Base-by-base conservation (phyloP, 2,888 invertebrate species). In the Nephrotoma flavescens region DNA sequence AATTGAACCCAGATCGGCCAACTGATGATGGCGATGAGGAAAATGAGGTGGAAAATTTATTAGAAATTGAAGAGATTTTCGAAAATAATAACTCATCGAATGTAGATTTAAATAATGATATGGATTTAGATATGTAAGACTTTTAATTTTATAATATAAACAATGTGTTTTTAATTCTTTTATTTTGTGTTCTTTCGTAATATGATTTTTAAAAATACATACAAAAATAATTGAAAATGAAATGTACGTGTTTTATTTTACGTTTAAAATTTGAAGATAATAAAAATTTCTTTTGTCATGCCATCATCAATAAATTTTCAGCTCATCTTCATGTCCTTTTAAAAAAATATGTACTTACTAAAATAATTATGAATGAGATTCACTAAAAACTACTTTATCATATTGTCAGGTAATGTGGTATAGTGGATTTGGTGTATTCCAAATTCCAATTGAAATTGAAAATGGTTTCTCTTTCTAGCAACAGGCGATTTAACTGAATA, bases 91-190 rank as follows among this genome's bases (percentile, higher is more conserved):
- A 89, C 86, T 87, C 89, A 87, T 91, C 89, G 88, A 92, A 91
- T 89, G 91, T 92, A 88, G 92, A 92, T 89, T 91, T 91, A 87
- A 92, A 92, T 88, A 90, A 90, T 88, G 89, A 89, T 52, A 90
- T 91, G 89, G 92, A 92, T 89, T 90, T 91, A 87, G 92, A 91
- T 88, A 88, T 90, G 88, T 90, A 90, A 88, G 89, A 87, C 86
- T 87, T 71, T 86, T 19, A 86, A 86, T 41, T 57, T 52, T 41
- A 41, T 42, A 7, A 11, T 41, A 31, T 31, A 31, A 86, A 5
- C 19, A 42, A 44, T 85, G 31, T 84, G 41, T 86, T 86, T 41
- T 85, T 41, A 85, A 85, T n/a, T 9, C 12, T 85, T n/a, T 57
- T 19, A 86, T 45, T 45, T 47, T 42, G 45, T 86, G 86, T n/a